Percentiles rank a stretch among this genome's conserved stretches.
Evolutionary conservation across 2,113 vertebrate species (phyloP).

Genomic region (Orycteropus afer): DNA sequence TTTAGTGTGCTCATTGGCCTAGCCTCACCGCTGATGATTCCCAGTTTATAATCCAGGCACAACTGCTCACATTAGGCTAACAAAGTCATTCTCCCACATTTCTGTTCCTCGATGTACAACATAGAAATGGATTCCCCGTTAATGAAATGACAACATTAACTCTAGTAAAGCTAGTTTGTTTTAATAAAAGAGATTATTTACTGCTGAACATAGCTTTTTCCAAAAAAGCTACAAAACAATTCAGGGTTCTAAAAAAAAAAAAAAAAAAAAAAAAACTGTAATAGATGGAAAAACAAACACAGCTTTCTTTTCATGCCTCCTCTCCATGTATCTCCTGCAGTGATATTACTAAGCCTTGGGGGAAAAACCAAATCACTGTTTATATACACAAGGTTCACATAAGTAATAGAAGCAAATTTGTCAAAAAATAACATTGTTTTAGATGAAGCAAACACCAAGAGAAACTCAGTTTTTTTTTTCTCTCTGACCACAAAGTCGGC

Average conservation of each 20-base stretch:
- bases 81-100: background rate
- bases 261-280: background rate
- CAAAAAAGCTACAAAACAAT: background rate
- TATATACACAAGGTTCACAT: background rate
- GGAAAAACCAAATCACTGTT: background rate
- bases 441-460: constrained; percentile 70
- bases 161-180: constrained; percentile 6
- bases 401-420: constrained; percentile 32
- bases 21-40: background rate
- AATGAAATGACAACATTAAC: background rate
- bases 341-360: background rate
- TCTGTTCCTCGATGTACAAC: background rate
- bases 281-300: constrained; percentile 19
- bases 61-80: background rate
- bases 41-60: background rate
- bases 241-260: background rate
- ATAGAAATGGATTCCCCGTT: constrained; percentile 32
- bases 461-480: constrained; percentile 36
- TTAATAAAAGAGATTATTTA: constrained; percentile 42
- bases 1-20: background rate
- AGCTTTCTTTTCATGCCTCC: constrained; percentile 12
- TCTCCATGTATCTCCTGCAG: background rate
- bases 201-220: constrained; percentile 8
- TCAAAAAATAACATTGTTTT: constrained; percentile 38
- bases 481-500: constrained; percentile 71